Evolutionary conservation across 2,113 vertebrate genomes (phyloP), one percentile per base, ranked within the genome.

Genomic region (Cynoglossus semilaevis): DNA sequence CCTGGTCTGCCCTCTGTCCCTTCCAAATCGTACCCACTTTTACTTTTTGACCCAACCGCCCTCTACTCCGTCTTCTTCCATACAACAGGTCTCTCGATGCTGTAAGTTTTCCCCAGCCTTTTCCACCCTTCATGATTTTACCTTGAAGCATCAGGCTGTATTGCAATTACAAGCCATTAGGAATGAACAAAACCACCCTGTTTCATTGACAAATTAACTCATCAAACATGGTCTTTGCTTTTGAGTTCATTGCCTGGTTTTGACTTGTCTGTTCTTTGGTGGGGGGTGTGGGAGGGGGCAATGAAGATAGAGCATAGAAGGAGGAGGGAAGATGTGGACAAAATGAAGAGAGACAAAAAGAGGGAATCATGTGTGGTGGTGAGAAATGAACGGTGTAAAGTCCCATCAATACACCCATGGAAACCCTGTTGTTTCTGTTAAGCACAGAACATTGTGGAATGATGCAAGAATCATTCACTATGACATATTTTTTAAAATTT

Each of bases 131-230:
- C 84, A 83, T 88, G 49, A 76, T 82, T 76, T 76, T 81, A 80
- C 71, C 65, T 84, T 74, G 45, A 66, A 83, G 62, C 87, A 91
- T 88, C 79, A 72, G 80, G 84, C 88, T 91, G 87, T 72, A 82
- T 85, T 72, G 80, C 86, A 86, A 85, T 86, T 84, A 54, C 58
- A 67, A 82, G 66, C 77, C 85, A 88, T 88, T 81, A 74, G 68
- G 85, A 91, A 90, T 90, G 88, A 90, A 70, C 85, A 65, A 69
- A 70, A 47, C 72, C 85, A 86, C 81, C 70, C 57, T 64, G 75
- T 70, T 79, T 68, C 87, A 88, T 88, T 22, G 62, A 63, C 78
- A 76, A 61, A 57, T 49, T 41, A 85, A 62, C 63, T 82, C 83
- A 87, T 84, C 73, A 7, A 59, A 81, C 88, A 82, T 80, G 61